phyloP scores from a whole-genome alignment of 1,140 invertebrate genomes.

The Parasteatoda tepidariorum region DNA sequence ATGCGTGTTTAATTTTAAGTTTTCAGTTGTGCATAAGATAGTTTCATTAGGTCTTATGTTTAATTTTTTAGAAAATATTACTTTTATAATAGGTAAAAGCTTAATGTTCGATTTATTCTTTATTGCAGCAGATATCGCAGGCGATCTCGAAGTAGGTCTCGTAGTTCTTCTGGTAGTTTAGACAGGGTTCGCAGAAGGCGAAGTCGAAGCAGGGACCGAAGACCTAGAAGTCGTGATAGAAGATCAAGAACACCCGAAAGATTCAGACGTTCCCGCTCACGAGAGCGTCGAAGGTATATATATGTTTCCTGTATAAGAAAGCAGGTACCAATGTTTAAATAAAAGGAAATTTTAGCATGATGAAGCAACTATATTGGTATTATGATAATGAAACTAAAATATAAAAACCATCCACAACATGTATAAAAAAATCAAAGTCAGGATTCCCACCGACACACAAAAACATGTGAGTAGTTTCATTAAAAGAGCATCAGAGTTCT shows the following conservation, averaged over 20 bases:
- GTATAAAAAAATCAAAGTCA: too few species aligned
- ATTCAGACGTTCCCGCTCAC: constrained; percentile 51
- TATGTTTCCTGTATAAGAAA: not conserved
- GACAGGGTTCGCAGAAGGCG: constrained; percentile 15
- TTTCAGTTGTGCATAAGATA: too few species aligned
- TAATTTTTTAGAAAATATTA: too few species aligned
- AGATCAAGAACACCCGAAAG: constrained; percentile 56
- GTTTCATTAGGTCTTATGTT: too few species aligned
- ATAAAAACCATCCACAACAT: too few species aligned
- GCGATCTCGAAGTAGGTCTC: constrained; percentile 43
- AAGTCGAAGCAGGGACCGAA: constrained; percentile 38
- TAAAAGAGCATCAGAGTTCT: too few species aligned
- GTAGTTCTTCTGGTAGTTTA: constrained; percentile 43
- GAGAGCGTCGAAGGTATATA: constrained; percentile 49
- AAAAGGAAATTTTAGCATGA: not conserved
- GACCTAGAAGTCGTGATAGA: constrained; percentile 34
- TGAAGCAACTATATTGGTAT: too few species aligned
- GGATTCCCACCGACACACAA: too few species aligned
- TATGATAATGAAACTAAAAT: too few species aligned
- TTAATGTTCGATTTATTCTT: not conserved
- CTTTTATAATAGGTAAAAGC: too few species aligned
- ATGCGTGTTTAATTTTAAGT: too few species aligned
- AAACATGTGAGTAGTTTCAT: too few species aligned
- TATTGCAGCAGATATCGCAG: constrained; percentile 26
- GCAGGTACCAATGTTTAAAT: not conserved